Conservation (phyloP, 1,140 invertebrate genomes). For the Dendroctonus ponderosae region DNA sequence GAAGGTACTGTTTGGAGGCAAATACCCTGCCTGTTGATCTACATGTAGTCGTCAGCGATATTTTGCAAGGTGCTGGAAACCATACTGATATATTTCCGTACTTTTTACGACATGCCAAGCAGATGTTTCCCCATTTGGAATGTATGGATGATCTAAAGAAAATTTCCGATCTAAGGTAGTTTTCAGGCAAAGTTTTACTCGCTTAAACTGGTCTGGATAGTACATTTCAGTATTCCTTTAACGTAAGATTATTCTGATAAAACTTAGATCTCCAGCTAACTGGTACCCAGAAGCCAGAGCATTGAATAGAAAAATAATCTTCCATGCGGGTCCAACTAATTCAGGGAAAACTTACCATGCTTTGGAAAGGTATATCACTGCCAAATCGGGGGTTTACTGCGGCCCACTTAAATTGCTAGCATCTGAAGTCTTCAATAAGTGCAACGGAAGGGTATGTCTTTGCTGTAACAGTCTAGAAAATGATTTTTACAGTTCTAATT, state of each 20-base stretch:
- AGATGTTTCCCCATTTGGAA: constrained; percentile 95
- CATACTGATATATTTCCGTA: constrained; percentile 91
- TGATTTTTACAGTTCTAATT: no score
- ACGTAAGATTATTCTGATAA: background rate
- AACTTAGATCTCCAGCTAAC: constrained; percentile 70
- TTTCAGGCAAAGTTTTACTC: no score
- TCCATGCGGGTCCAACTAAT: constrained; percentile 98
- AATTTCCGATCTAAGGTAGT: constrained; percentile 84
- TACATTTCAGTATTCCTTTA: background rate
- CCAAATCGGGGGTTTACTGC: constrained; percentile 95
- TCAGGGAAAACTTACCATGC: constrained; percentile 99
- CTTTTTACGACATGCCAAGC: constrained; percentile 86
- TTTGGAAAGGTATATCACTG: constrained; percentile 79
- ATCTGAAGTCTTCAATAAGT: constrained; percentile 90
- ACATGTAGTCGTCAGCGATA: constrained; percentile 90
- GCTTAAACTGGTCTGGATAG: background rate
- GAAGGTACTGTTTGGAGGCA: constrained; percentile 82
- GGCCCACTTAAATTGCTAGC: constrained; percentile 95
- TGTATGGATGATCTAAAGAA: constrained; percentile 96
- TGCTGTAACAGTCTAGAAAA: background rate
- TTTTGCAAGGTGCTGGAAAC: constrained; percentile 75
- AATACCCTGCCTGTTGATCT: constrained; percentile 86
- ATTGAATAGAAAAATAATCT: constrained; percentile 89
- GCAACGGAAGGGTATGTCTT: constrained; percentile 72
- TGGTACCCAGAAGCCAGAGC: constrained; percentile 93